phyloP scores from a whole-genome alignment of 2,113 vertebrate genomes.

The Lycocorax pyrrhopterus region DNA sequence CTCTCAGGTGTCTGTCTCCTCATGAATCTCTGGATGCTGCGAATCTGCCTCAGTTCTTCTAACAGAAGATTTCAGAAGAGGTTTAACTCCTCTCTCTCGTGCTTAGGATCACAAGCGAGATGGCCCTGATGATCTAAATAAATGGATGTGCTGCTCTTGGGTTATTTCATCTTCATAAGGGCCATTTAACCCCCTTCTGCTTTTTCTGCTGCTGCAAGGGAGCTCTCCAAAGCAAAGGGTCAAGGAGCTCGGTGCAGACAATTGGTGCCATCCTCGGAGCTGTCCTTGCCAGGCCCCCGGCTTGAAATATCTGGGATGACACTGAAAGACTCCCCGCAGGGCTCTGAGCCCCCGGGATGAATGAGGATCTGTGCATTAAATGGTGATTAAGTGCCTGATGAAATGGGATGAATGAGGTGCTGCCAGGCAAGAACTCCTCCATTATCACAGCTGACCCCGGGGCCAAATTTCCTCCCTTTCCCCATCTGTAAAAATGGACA shows the following conservation, averaged over 20 bases:
- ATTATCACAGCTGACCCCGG: not conserved
- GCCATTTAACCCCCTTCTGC: not conserved
- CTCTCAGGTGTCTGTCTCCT: not conserved
- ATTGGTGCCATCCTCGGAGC: not conserved
- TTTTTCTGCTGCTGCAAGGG: not conserved
- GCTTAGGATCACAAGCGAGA: not conserved
- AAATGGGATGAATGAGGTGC: conserved; percentile 23
- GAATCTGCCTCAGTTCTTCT: not conserved
- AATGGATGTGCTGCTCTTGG: not conserved
- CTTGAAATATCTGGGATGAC: conserved; percentile 14
- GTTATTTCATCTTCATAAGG: not conserved
- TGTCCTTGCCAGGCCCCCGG: conserved; percentile 3
- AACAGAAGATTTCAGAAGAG: not conserved
- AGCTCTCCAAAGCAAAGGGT: conserved; percentile 11
- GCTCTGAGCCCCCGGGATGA: not conserved
- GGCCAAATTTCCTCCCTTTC: not conserved
- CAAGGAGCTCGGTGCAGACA: not conserved
- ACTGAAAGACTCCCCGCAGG: not conserved
- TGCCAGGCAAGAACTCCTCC: conserved; percentile 17
- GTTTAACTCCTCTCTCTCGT: not conserved
- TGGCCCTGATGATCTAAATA: not conserved
- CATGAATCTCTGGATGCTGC: not conserved
- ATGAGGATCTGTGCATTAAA: conserved; percentile 36
- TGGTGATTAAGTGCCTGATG: conserved; percentile 18
- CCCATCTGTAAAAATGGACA: not conserved